Conservation (phyloP, 2,113 vertebrate species). For the Steatornis caripensis region DNA sequence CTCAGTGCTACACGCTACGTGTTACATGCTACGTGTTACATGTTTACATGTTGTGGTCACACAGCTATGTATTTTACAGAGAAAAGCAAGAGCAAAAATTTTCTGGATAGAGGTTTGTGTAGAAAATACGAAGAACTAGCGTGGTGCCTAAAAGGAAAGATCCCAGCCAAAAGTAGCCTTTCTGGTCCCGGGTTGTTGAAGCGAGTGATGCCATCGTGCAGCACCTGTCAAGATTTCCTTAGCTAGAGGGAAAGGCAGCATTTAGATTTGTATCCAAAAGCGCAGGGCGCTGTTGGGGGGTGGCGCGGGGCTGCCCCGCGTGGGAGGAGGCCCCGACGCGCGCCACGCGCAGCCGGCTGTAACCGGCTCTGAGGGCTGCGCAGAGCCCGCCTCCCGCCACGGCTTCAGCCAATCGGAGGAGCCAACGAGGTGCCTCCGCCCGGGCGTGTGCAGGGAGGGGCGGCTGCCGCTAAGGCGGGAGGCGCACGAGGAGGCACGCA, state of each 20-base stretch:
- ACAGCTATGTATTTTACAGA: not conserved
- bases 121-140: not conserved
- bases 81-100: not conserved
- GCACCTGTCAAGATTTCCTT: not conserved
- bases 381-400: accelerated
- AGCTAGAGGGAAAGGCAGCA: not conserved
- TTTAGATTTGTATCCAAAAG: not conserved
- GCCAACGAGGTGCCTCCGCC: accelerated
- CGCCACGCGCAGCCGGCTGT: too few species aligned
- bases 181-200: not conserved
- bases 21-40: too few species aligned
- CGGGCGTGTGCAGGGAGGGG: not conserved
- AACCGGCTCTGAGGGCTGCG: not conserved
- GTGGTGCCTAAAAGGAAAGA: not conserved
- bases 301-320: not conserved
- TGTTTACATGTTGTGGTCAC: too few species aligned
- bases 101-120: not conserved
- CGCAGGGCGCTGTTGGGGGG: too few species aligned
- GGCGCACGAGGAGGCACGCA: accelerated
- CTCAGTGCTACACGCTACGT: too few species aligned
- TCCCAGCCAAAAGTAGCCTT: not conserved
- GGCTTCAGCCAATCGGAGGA: not conserved
- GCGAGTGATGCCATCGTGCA: too few species aligned
- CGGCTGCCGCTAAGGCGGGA: not conserved
- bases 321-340: not conserved